phyloP scores from a whole-genome alignment of 2,113 vertebrate genomes.

The Tragelaphus imberbis region DNA sequence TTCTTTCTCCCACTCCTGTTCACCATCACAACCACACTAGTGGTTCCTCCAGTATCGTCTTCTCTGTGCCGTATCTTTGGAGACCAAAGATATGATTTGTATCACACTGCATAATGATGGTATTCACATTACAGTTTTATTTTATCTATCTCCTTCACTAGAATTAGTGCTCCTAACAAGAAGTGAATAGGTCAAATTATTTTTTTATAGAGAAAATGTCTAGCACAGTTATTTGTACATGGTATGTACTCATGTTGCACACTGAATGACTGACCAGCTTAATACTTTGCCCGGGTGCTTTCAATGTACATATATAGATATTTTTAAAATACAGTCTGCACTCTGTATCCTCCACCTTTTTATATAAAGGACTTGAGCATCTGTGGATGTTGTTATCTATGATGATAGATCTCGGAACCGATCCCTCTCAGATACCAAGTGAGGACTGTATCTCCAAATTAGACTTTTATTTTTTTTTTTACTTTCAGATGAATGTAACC shows the following conservation, averaged over 20 bases:
- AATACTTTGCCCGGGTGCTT: background rate
- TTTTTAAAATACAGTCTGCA: background rate
- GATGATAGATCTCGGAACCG: fast-evolving
- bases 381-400: background rate
- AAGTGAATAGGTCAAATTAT: background rate
- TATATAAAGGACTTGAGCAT: background rate
- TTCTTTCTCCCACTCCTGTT: background rate
- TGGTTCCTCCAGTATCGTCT: background rate
- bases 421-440: background rate
- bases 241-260: background rate
- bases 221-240: background rate
- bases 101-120: background rate
- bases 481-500: background rate
- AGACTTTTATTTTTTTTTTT: background rate
- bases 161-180: background rate
- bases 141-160: background rate
- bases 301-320: background rate
- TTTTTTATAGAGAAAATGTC: background rate
- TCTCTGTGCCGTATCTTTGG: background rate
- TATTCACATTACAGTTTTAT: background rate
- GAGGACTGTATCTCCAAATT: background rate
- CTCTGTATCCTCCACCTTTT: background rate
- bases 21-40: background rate
- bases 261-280: background rate
- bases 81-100: background rate